These are phyloP conservation scores for Delphinus delphis DNA, from an alignment of 2,113 vertebrate species.

Conservation along the genomic window DNA sequence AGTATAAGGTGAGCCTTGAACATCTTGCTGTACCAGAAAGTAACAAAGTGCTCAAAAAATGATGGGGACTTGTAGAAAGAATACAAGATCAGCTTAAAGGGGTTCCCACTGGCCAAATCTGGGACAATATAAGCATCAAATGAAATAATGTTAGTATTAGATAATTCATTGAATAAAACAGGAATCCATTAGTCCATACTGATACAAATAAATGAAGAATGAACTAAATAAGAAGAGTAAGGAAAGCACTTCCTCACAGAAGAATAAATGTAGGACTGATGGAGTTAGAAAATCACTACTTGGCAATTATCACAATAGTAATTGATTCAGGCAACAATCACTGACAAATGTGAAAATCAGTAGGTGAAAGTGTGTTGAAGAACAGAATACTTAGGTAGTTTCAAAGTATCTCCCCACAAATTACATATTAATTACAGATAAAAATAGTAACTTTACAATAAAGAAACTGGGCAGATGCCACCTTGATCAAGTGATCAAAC, in stretches of 20 bases:
- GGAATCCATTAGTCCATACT: neutral
- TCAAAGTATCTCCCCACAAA: neutral
- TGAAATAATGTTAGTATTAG: neutral
- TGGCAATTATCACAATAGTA: neutral
- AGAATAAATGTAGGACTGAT: neutral
- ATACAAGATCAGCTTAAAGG: neutral
- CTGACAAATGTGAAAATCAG: neutral
- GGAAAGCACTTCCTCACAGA: neutral
- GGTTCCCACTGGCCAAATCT: neutral
- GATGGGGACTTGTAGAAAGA: neutral
- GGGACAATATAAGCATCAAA: neutral
- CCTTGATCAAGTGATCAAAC: neutral
- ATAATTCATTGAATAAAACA: neutral
- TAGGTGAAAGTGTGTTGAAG: neutral
- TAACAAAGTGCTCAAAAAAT: conserved; percentile 22
- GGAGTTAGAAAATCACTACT: neutral
- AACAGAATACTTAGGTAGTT: neutral
- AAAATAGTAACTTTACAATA: neutral
- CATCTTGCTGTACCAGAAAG: neutral
- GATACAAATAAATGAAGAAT: conserved; percentile 5
- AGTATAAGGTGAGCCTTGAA: neutral
- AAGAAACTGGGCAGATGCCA: neutral
- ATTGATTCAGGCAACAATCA: neutral
- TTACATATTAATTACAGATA: neutral
- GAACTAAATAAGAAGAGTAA: neutral